Conservation (phyloP, 2,797 vertebrate species). For the Eutrigla gurnardus region DNA sequence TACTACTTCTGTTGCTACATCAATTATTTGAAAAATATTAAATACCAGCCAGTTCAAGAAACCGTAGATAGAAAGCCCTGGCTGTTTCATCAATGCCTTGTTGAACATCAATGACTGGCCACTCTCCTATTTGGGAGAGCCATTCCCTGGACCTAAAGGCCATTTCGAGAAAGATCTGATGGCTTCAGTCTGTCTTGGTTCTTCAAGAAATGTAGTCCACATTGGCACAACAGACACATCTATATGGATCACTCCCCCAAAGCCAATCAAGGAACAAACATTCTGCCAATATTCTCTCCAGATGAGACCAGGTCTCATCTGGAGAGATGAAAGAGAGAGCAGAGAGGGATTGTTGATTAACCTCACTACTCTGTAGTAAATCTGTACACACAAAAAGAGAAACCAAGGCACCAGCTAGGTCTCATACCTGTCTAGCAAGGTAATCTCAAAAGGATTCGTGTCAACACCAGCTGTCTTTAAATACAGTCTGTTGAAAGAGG, state of each 20-base stretch:
- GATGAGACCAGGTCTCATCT: constrained; percentile 63
- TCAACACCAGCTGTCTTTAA: constrained; percentile 70
- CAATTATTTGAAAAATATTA: constrained; percentile 31
- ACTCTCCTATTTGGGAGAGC: constrained; percentile 37
- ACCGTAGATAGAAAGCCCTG: constrained; percentile 34
- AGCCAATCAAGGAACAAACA: constrained; percentile 82
- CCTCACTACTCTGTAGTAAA: constrained; percentile 69
- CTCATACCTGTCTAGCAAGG: constrained; percentile 61
- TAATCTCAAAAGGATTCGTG: constrained; percentile 69
- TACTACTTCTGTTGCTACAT: background rate
- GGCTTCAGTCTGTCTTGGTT: constrained; percentile 64
- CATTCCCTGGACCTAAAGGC: constrained; percentile 65
- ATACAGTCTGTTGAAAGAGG: constrained; percentile 53
- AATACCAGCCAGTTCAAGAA: constrained; percentile 36
- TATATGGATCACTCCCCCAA: constrained; percentile 76
- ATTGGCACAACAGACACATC: constrained; percentile 73
- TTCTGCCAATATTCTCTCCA: constrained; percentile 79
- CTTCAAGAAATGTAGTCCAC: constrained; percentile 76
- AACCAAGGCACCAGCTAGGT: constrained; percentile 41
- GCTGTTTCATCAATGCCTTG: constrained; percentile 61
- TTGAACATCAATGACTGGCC: constrained; percentile 69
- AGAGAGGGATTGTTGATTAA: constrained; percentile 76
- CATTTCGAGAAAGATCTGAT: constrained; percentile 74
- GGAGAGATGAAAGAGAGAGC: constrained; percentile 73
- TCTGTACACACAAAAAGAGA: constrained; percentile 69